These are phyloP conservation scores for Saccostrea cuccullata DNA, from an alignment of 1,140 invertebrate species.

Conservation along the genomic window DNA sequence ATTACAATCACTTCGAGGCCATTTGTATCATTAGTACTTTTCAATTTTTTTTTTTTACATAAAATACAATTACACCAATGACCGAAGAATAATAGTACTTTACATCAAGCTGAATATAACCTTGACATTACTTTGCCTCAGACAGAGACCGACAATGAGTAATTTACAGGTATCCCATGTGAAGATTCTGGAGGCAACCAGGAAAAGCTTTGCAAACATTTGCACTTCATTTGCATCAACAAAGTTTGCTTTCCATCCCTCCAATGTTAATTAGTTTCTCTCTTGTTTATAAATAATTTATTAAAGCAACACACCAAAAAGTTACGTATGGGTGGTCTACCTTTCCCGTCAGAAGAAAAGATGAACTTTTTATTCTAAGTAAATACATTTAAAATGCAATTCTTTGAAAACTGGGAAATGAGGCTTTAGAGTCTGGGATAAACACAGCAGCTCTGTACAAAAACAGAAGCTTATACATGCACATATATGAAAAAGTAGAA, in stretches of 20 bases:
- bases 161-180: conserved; percentile 17
- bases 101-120: background rate
- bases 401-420: background rate
- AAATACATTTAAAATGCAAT: conserved; percentile 16
- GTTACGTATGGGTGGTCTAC: conserved; percentile 29
- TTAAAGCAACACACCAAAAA: conserved; percentile 31
- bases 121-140: background rate
- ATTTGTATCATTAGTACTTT: background rate
- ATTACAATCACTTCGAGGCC: background rate
- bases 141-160: background rate
- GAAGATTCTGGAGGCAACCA: background rate
- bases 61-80: too few species aligned
- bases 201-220: conserved; percentile 15
- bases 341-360: background rate
- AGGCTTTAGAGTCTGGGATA: too few species aligned
- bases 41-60: too few species aligned
- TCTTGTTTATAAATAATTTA: conserved; percentile 38
- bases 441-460: too few species aligned
- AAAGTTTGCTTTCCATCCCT: conserved; percentile 35
- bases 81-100: background rate
- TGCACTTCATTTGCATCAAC: conserved; percentile 29
- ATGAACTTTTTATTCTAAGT: background rate
- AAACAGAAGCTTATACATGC: too few species aligned
- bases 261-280: conserved; percentile 31
- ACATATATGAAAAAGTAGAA: too few species aligned